These are phyloP conservation scores for Morone saxatilis DNA, from an alignment of 2,113 vertebrate species.

Conservation along the genomic window DNA sequence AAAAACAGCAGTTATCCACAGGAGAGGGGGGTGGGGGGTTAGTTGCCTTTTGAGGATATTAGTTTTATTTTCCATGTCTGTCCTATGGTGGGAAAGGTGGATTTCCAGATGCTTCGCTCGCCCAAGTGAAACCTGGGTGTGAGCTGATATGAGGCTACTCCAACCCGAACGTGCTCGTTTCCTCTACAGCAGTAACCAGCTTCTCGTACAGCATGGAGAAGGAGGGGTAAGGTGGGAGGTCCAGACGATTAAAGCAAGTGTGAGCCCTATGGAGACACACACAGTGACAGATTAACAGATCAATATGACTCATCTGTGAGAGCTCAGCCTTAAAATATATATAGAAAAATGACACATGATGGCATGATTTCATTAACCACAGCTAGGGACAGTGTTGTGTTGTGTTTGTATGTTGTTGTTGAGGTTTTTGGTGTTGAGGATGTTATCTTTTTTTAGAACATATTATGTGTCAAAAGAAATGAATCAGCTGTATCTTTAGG, in stretches of 20 bases:
- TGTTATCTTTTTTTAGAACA: too few relatives aligned
- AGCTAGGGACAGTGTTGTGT: too few relatives aligned
- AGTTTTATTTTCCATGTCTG: slow-evolving; percentile 46
- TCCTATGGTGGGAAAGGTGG: slow-evolving; percentile 20
- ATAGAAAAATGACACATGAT: too few relatives aligned
- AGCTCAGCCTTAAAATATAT: neutral
- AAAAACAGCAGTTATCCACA: slow-evolving; percentile 47
- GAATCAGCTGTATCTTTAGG: neutral
- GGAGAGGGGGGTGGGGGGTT: neutral
- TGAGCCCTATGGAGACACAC: slow-evolving; percentile 88
- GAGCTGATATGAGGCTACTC: slow-evolving; percentile 83
- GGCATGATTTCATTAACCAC: too few relatives aligned
- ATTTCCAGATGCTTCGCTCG: slow-evolving; percentile 33
- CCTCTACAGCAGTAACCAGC: slow-evolving; percentile 97
- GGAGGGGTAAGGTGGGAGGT: slow-evolving; percentile 96
- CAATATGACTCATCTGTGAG: neutral
- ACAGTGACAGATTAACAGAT: neutral
- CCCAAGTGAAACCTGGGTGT: slow-evolving; percentile 11
- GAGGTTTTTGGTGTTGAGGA: too few relatives aligned
- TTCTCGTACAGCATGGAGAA: slow-evolving; percentile 99
- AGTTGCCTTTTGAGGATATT: slow-evolving; percentile 69
- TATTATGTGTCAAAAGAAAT: too few relatives aligned
- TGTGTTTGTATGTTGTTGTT: too few relatives aligned
- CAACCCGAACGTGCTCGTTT: slow-evolving; percentile 98
- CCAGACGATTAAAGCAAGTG: slow-evolving; percentile 98